Base-by-base conservation (phyloP, 2,113 vertebrate species). In the Zosterops pallidus region DNA sequence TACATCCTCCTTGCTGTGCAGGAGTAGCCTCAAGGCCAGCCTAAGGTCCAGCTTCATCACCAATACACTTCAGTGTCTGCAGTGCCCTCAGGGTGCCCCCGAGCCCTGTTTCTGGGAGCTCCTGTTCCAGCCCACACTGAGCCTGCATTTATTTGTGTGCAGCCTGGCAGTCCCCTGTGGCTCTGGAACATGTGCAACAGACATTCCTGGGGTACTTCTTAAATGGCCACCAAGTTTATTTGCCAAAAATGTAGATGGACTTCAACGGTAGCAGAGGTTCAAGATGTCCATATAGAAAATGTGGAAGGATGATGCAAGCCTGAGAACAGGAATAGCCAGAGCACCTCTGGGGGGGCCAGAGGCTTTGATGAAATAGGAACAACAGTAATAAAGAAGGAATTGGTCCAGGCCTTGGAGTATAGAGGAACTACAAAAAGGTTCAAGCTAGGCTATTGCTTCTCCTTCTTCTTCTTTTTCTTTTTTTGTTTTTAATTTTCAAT, bases 371-470 rank as follows among this genome's bases (percentile, higher is more conserved):
- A 92, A 90, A 62, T 60, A 86, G 46, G 49, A 82, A 37, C 39
- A 90, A 26, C 53, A 90, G 17, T 70, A 95, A 92, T 41, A 92
- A 82, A 87, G 50, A 84, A 90, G 46, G 70, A 90, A 63, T 49
- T 87, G 70, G 31, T 78, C 41, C 37, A 78, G 31, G 28, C 72
- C 69, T 93, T 84, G 35, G 72, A 86, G 59, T 74, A 59, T 28
- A 86, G 80, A 81, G 22, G 35, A 81, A 92, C 78, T 83, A 82
- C 1, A 3, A 67, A 75, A 75, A 62, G 3, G 47, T 79, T 89
- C 46, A 90, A 86, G 31, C 44, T 78, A 79, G 41, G 6, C 57
- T 88, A 64, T 81, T 93, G 64, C 60, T 90, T 81, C 72, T 78
- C 68, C 26, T 41, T 80, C 55, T 7, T 83, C 4, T 67, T 77